A percentile compares a stretch with the other conserved stretches of the same genome.
These are phyloP conservation scores for Athalia circularis DNA, from an alignment of 2,888 invertebrate species.

Conservation along the genomic window DNA sequence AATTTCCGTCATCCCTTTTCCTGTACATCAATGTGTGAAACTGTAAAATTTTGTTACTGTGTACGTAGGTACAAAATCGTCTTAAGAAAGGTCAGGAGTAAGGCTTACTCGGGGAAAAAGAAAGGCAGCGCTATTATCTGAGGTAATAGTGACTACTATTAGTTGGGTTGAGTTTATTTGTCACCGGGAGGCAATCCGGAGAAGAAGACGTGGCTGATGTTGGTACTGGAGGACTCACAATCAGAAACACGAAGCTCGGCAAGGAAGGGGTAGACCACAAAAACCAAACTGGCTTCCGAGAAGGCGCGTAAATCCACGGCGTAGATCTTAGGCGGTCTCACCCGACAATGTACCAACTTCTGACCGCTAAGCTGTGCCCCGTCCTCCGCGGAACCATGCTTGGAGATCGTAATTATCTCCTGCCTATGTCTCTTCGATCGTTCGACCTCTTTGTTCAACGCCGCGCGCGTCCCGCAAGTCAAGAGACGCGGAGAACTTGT, in stretches of 20 bases:
- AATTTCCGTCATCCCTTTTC: too few relatives aligned
- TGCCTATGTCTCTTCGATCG: constrained; percentile 59
- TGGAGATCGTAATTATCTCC: constrained; percentile 58
- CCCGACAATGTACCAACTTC: constrained; percentile 58
- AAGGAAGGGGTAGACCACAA: constrained; percentile 52
- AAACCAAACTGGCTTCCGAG: constrained; percentile 64
- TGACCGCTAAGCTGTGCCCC: constrained; percentile 48
- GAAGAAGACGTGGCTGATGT: constrained; percentile 52
- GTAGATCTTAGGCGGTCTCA: constrained; percentile 66
- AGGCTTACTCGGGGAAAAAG: too few relatives aligned
- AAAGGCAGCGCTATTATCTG: too few relatives aligned
- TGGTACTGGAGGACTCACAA: constrained; percentile 50
- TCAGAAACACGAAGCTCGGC: constrained; percentile 16
- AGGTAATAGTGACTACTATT: constrained; percentile 4
- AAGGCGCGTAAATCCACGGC: constrained; percentile 66
- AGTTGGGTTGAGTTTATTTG: constrained; percentile 64
- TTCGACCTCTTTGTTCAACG: constrained; percentile 48
- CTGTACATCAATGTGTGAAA: too few relatives aligned
- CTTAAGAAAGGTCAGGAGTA: too few relatives aligned
- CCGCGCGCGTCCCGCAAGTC: constrained; percentile 28
- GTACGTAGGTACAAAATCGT: too few relatives aligned
- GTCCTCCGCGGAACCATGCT: constrained; percentile 33
- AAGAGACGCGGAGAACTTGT: not conserved
- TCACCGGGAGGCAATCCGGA: constrained; percentile 65
- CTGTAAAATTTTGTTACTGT: too few relatives aligned